Evolutionary conservation across 1,140 invertebrate genomes (phyloP).

Genomic region (Apis dorsata): DNA sequence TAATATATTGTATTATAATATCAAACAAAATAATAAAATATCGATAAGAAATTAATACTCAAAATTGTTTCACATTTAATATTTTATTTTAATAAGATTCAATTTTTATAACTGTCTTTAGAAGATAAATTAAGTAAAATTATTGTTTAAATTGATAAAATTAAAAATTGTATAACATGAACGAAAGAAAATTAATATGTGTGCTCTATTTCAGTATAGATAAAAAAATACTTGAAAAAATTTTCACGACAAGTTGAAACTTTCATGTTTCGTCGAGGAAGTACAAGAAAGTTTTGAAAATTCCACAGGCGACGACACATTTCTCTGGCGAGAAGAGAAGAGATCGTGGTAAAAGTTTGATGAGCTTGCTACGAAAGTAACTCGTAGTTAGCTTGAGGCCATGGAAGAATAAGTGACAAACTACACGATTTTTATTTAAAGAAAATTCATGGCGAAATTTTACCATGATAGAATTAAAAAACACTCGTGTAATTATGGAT

Average conservation of each 20-base stretch:
- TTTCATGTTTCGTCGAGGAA: background rate
- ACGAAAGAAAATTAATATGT: no score
- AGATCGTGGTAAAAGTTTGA: background rate
- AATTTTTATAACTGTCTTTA: no score
- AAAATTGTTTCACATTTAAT: no score
- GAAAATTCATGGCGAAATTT: background rate
- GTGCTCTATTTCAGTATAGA: no score
- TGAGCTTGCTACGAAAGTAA: background rate
- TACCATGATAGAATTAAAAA: background rate
- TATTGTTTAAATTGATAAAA: no score
- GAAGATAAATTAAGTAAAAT: no score
- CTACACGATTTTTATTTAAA: conserved; percentile 3
- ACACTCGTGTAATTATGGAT: no score
- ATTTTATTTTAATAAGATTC: background rate
- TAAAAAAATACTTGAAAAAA: no score
- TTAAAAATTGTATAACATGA: no score
- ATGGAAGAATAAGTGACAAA: conserved; percentile 17
- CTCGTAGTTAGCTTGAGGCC: background rate
- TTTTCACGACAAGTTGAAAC: no score
- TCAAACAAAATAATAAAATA: no score
- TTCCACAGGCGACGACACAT: background rate
- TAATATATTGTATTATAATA: background rate
- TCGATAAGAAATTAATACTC: background rate
- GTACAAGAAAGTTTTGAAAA: background rate
- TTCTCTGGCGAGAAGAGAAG: background rate